phyloP scores from a whole-genome alignment of 2,888 invertebrate species.

The Drosophila mayaguana region DNA sequence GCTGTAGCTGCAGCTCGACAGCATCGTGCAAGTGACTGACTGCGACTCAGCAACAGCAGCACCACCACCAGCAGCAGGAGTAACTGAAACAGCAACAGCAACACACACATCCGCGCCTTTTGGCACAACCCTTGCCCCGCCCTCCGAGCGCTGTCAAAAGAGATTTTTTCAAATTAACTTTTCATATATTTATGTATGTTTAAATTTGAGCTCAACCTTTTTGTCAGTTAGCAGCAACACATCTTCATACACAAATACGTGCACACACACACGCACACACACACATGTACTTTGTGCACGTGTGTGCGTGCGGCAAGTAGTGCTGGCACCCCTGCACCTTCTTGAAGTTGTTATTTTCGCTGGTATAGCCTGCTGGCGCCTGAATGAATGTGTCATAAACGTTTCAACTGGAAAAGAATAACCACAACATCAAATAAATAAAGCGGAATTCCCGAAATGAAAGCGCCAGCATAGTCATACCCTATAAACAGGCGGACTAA shows the following conservation, averaged over 20 bases:
- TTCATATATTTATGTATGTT: conserved; percentile 77
- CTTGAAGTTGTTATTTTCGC: conserved; percentile 54
- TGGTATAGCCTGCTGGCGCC: conserved; percentile 44
- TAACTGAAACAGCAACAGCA: conserved; percentile 48
- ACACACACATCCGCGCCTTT: conserved; percentile 23
- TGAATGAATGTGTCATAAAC: conserved; percentile 62
- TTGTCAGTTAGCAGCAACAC: conserved; percentile 51
- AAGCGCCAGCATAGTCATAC: not conserved
- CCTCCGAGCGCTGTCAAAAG: conserved; percentile 70
- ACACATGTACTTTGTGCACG: conserved; percentile 7
- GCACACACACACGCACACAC: not conserved
- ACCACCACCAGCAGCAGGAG: not conserved
- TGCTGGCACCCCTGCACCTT: conserved; percentile 37
- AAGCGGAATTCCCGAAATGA: not conserved
- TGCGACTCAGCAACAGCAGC: conserved; percentile 62
- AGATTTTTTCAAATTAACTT: conserved; percentile 81
- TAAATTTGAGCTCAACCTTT: conserved; percentile 60
- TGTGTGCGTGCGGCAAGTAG: conserved; percentile 15
- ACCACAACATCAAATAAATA: conserved; percentile 15
- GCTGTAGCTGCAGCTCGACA: conserved; percentile 65
- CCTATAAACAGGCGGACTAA: not conserved
- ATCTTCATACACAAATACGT: conserved; percentile 29
- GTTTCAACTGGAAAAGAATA: conserved; percentile 39
- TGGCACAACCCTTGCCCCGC: conserved; percentile 7
- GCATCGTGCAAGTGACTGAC: conserved; percentile 73